phyloP scores from a whole-genome alignment of 2,888 invertebrate genomes.

The Galerucella pusilla region DNA sequence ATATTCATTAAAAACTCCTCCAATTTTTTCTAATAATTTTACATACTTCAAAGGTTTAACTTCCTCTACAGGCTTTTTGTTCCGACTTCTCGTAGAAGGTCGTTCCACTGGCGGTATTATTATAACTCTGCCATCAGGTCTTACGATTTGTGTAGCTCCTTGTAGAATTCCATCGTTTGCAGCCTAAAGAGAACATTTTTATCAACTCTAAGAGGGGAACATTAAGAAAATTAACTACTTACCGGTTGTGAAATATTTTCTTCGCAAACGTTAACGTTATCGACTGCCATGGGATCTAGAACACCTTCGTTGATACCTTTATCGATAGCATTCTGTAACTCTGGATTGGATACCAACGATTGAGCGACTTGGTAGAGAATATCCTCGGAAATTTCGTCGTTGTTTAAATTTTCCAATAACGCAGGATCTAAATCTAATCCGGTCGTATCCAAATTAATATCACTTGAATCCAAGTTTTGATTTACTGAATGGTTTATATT shows the following conservation, averaged over 20 bases:
- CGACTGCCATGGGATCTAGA: constrained; percentile 54
- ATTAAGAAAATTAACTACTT: constrained; percentile 15
- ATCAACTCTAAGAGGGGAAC: not conserved
- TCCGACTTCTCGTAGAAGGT: constrained; percentile 82
- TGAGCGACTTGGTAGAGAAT: constrained; percentile 80
- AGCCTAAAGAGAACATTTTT: constrained; percentile 40
- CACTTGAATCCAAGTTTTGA: constrained; percentile 50
- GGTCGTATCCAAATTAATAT: constrained; percentile 67
- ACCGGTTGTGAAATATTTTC: constrained; percentile 30
- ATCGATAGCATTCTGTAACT: constrained; percentile 78
- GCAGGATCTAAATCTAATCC: constrained; percentile 72
- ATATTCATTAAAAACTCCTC: too few relatives aligned
- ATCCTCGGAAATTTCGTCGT: constrained; percentile 78
- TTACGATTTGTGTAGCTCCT: constrained; percentile 74
- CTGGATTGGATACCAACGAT: constrained; percentile 73
- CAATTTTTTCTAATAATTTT: not conserved
- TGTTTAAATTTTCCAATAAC: constrained; percentile 70
- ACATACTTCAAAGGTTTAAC: constrained; percentile 40
- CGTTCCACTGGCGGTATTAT: constrained; percentile 86
- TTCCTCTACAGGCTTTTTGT: constrained; percentile 59
- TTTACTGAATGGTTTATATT: constrained; percentile 31
- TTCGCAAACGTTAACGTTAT: constrained; percentile 31
- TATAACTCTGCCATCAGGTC: constrained; percentile 80
- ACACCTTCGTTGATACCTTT: constrained; percentile 67
- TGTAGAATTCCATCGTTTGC: constrained; percentile 45